Conservation (phyloP, 2,797 vertebrate species). For the Chrysocyon brachyurus region DNA sequence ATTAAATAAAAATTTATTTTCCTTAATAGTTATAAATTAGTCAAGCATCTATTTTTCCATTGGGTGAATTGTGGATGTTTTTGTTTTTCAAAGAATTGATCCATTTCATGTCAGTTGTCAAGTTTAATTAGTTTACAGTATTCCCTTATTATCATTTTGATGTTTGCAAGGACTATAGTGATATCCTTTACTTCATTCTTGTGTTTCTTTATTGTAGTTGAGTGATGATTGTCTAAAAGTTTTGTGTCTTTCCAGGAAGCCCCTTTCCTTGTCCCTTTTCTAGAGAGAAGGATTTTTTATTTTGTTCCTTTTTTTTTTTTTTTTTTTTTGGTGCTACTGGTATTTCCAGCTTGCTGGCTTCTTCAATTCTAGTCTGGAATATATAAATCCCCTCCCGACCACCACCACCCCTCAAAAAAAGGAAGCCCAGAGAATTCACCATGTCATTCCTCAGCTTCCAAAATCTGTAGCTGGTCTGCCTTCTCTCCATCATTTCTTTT, state of each 20-base stretch:
- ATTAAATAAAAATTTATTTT: not conserved
- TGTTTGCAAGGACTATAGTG: not conserved
- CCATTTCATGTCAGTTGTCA: not conserved
- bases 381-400: not conserved
- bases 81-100: not conserved
- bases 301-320: not conserved
- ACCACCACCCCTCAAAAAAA: not conserved
- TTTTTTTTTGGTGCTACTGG: too few species aligned
- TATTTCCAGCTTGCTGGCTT: not conserved
- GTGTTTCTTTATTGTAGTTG: not conserved
- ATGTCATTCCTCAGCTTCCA: not conserved
- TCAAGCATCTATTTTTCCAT: not conserved
- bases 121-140: not conserved
- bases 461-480: not conserved
- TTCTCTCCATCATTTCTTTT: not conserved
- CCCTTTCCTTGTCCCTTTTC: not conserved
- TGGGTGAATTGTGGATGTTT: not conserved
- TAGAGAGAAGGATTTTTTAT: not conserved
- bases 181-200: not conserved
- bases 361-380: not conserved
- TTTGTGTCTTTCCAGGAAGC: not conserved
- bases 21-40: not conserved
- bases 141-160: not conserved
- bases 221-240: not conserved
- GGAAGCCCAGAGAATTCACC: not conserved